A percentile compares a stretch with the other conserved stretches of the same genome.
Conservation (phyloP, 2,888 invertebrate genomes). For the Nemoura dubitans region DNA sequence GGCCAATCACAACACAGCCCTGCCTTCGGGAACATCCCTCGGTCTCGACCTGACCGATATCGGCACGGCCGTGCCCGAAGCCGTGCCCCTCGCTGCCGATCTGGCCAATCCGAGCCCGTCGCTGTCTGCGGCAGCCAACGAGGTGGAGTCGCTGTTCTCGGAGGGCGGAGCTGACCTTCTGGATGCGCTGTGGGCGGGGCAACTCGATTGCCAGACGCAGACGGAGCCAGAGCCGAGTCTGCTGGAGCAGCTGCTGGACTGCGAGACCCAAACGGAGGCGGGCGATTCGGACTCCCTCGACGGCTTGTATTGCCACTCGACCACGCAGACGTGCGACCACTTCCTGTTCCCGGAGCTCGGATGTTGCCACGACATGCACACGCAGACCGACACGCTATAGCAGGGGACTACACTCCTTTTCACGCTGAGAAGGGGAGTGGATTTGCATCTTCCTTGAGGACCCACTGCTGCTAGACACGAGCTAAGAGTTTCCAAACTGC, state of each 20-base stretch:
- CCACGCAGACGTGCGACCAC: slow-evolving; percentile 67
- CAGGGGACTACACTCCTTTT: not conserved
- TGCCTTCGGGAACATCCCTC: too few species aligned
- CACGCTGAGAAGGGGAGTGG: too few species aligned
- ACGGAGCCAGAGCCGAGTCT: slow-evolving; percentile 61
- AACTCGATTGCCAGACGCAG: slow-evolving; percentile 65
- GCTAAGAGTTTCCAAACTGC: too few species aligned
- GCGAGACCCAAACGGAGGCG: slow-evolving; percentile 58
- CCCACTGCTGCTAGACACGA: too few species aligned
- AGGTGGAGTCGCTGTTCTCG: not conserved
- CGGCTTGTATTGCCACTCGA: slow-evolving; percentile 61
- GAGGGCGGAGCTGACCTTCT: not conserved
- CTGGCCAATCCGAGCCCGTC: not conserved
- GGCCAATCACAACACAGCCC: too few species aligned
- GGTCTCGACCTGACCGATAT: too few species aligned
- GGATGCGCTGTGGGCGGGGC: not conserved
- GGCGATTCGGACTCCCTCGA: slow-evolving; percentile 60
- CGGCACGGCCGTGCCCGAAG: too few species aligned
- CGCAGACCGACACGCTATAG: not conserved
- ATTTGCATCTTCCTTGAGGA: too few species aligned
- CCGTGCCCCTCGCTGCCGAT: too few species aligned
- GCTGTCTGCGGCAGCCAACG: not conserved
- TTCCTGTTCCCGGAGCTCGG: slow-evolving; percentile 65
- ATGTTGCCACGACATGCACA: slow-evolving; percentile 61
- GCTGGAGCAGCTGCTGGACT: not conserved